Percentiles rank a stretch among this genome's conserved stretches.
phyloP scores from a whole-genome alignment of 1,140 invertebrate species.

The Drosophila takahashii region DNA sequence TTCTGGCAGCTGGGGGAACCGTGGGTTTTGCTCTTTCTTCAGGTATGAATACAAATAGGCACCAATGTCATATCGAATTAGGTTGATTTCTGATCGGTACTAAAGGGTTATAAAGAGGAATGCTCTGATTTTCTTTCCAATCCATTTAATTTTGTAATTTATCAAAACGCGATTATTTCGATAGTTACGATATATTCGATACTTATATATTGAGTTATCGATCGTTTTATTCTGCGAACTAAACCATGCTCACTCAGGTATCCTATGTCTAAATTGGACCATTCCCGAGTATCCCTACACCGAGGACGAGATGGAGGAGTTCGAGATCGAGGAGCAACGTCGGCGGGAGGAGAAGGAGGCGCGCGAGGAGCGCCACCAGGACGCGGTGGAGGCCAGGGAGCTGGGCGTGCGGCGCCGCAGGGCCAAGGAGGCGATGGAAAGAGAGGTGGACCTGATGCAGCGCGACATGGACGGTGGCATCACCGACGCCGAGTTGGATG shows the following conservation, averaged over 20 bases:
- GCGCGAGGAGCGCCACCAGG: conserved; percentile 47
- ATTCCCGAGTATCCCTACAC: conserved; percentile 67
- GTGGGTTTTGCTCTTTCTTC: neutral
- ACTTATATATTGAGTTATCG: neutral
- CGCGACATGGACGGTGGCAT: conserved; percentile 60
- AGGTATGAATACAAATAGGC: neutral
- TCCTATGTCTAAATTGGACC: conserved; percentile 1
- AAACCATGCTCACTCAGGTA: neutral
- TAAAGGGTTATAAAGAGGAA: neutral
- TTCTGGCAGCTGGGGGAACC: conserved; percentile 32
- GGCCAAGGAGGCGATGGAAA: conserved; percentile 61
- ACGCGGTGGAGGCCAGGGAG: conserved; percentile 51
- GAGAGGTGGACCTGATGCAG: conserved; percentile 69
- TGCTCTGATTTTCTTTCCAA: neutral
- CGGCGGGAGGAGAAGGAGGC: conserved; percentile 44
- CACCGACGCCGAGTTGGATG: conserved; percentile 44
- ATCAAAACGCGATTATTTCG: neutral
- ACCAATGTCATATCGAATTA: too few relatives aligned
- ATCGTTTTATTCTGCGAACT: neutral
- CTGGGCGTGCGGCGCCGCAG: conserved; percentile 51
- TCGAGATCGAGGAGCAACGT: conserved; percentile 53
- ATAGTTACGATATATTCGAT: neutral
- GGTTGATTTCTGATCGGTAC: neutral
- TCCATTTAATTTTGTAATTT: neutral
- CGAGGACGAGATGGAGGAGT: conserved; percentile 63